Evolutionary conservation across 2,888 invertebrate species (phyloP), one percentile per base, ranked within the genome.

Genomic region (Protophormia terraenovae): DNA sequence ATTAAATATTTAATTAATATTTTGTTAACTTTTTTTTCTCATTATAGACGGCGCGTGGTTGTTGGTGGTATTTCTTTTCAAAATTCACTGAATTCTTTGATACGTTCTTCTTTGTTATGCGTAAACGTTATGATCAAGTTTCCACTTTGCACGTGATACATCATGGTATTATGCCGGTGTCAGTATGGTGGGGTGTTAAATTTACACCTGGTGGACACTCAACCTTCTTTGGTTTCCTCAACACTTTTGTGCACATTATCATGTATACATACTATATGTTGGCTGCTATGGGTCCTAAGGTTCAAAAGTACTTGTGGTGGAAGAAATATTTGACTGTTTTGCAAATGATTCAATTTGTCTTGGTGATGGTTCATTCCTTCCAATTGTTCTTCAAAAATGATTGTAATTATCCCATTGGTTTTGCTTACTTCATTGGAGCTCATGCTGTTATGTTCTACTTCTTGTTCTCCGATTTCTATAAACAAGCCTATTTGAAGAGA

Each of bases 41-140:
- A 10, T 76, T 73, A 90, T 93, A 97, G 97, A 97, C 97, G 94
- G 97, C 96, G 3, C 91, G 92, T 41, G 97, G 96, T 38, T 97
- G 97, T 91, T 98, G 98, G 97, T 97, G 97, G 97, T 98, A 98
- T 90, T 98, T 96, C 92, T 95, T 98, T 90, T 97, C 98, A 32
- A 98, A 98, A 93, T 98, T 98, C 93, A 96, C 97, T 79, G 98
- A 98, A 93, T 97, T 98, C 92, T 95, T 97, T 88, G 98, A 98
- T 92, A 98, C 98, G 76, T 95, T 97, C 91, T 98, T 98, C 94
- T 98, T 98, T 93, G 96, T 98, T 84, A 94, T 98, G 93, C 95
- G 98, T 78, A 98, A 98, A 94, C 98, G 98, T 93, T 96, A 96
- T 92, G 96, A 97, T 92, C 98, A 98, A 90, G 96, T 98, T 84